Conservation (phyloP, 1,140 invertebrate species). For the Formica selysi region DNA sequence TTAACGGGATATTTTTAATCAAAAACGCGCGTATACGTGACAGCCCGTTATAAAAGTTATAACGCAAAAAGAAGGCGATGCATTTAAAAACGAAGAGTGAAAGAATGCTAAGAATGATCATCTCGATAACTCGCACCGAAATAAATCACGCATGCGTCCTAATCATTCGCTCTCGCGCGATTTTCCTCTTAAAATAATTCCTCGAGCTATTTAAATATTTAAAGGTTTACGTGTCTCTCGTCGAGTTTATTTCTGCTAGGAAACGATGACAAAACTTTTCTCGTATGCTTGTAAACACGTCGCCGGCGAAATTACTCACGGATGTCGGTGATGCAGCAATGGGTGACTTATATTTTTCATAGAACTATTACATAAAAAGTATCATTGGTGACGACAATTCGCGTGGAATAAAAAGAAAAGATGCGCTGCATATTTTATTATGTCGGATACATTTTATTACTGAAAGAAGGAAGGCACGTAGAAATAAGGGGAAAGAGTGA, state of each 20-base stretch:
- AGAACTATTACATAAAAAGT: constrained; percentile 58
- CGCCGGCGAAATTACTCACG: constrained; percentile 41
- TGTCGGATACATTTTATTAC: constrained; percentile 13
- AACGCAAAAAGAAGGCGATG: neutral
- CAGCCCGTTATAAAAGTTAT: neutral
- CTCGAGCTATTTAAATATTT: constrained; percentile 35
- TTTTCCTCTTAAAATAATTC: constrained; percentile 40
- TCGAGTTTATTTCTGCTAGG: constrained; percentile 42
- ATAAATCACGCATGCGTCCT: neutral
- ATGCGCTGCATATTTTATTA: neutral
- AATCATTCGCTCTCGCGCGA: constrained; percentile 17
- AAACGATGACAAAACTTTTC: constrained; percentile 60
- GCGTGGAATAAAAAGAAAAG: neutral
- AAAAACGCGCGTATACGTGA: neutral
- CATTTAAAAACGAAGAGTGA: neutral
- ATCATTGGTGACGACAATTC: constrained; percentile 9
- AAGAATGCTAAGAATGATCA: neutral
- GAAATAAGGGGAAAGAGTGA: constrained; percentile 1
- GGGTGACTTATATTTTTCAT: constrained; percentile 50
- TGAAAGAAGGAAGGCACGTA: neutral
- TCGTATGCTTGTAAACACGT: constrained; percentile 53
- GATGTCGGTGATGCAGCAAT: constrained; percentile 21
- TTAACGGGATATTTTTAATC: neutral
- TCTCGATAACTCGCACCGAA: neutral
- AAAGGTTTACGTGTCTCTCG: constrained; percentile 39